These are phyloP conservation scores for Tricholaema leucomelas DNA, from an alignment of 2,113 vertebrate genomes.

Conservation along the genomic window DNA sequence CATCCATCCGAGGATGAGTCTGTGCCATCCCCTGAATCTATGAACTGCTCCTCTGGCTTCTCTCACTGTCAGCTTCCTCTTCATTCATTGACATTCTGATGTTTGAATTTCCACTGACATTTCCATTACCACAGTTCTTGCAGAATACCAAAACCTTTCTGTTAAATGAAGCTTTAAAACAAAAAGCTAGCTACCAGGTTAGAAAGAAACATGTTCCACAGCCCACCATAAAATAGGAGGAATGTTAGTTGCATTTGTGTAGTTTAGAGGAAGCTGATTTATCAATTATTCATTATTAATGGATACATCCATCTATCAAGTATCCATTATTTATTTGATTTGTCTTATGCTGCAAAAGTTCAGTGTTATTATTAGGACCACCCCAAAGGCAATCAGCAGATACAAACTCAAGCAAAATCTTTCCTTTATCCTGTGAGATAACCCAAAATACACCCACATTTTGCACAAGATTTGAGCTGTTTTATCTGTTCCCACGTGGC, in stretches of 20 bases:
- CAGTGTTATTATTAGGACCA: neutral
- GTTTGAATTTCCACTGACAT: constrained; percentile 17
- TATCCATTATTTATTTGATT: neutral
- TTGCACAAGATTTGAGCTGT: neutral
- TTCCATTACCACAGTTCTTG: neutral
- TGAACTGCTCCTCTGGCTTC: neutral
- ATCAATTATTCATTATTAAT: constrained; percentile 2
- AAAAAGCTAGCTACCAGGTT: neutral
- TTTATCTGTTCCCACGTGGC: neutral
- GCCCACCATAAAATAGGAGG: neutral
- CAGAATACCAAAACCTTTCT: neutral
- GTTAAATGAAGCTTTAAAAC: neutral
- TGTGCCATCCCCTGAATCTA: neutral
- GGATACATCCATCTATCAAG: neutral
- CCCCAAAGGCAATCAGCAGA: neutral
- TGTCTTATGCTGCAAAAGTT: neutral
- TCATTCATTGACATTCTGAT: neutral
- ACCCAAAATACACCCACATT: neutral
- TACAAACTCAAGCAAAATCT: neutral
- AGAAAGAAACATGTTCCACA: neutral
- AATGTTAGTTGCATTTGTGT: neutral
- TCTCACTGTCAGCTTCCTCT: neutral
- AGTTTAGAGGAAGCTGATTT: neutral
- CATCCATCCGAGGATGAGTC: neutral
- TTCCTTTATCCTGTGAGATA: neutral